phyloP scores from a whole-genome alignment of 2,113 vertebrate species.

The Dicerorhinus sumatrensis region DNA sequence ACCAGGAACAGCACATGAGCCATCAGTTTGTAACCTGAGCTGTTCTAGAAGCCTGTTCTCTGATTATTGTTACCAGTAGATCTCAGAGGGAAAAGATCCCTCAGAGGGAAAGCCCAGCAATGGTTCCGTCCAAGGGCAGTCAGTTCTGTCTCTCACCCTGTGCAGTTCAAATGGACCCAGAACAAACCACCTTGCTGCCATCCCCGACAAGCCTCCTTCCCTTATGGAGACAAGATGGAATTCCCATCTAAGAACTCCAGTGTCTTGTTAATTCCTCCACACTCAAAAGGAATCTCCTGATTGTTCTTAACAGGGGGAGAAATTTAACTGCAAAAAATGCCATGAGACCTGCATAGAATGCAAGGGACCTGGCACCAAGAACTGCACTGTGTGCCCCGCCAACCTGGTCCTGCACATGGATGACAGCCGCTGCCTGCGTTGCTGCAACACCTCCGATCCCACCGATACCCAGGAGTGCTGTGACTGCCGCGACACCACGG shows the following conservation, averaged over 20 bases:
- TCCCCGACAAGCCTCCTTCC: accelerated
- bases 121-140: neutral
- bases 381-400: conserved; percentile 92
- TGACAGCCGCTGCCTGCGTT: conserved; percentile 92
- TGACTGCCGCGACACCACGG: conserved; percentile 87
- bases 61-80: neutral
- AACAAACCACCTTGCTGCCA: neutral
- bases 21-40: neutral
- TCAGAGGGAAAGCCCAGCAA: neutral
- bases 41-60: neutral
- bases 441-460: conserved; percentile 84
- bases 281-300: conserved; percentile 24
- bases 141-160: neutral
- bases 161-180: neutral
- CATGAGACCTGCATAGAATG: conserved; percentile 92
- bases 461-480: conserved; percentile 89
- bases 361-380: conserved; percentile 89
- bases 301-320: conserved; percentile 74
- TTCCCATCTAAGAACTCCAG: neutral
- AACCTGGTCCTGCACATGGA: conserved; percentile 86
- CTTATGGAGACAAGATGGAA: neutral
- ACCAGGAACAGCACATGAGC: neutral
- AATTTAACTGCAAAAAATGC: conserved; percentile 89
- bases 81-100: neutral
- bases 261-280: neutral